phyloP scores from a whole-genome alignment of 2,797 vertebrate genomes.

The Fratercula arctica region DNA sequence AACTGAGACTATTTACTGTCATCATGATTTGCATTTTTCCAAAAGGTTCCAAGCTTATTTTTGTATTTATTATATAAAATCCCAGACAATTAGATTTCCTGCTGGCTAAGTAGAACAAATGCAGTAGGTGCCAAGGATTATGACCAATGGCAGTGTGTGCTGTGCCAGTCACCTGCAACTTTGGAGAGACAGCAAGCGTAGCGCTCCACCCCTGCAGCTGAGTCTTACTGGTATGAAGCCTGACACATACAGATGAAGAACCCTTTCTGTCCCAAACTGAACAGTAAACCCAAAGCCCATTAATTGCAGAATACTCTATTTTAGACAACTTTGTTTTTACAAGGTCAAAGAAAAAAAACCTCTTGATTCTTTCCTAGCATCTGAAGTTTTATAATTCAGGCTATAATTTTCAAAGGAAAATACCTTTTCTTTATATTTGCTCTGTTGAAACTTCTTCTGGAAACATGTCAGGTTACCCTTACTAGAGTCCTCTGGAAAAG shows the following conservation, averaged over 20 bases:
- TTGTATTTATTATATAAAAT: neutral
- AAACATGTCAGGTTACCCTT: neutral
- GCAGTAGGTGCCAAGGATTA: neutral
- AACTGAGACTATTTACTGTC: neutral
- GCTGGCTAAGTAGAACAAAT: neutral
- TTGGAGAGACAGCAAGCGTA: neutral
- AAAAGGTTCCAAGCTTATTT: neutral
- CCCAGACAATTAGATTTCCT: neutral
- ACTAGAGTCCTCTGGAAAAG: neutral
- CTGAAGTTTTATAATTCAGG: neutral
- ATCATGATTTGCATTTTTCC: neutral
- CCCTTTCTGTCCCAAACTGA: neutral
- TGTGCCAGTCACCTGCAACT: neutral
- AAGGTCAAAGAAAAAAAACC: neutral
- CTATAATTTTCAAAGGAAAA: neutral
- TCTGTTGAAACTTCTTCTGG: neutral
- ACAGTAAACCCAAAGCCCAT: neutral
- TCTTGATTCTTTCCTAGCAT: neutral
- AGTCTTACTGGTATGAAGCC: neutral
- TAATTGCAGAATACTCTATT: neutral
- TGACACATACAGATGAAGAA: neutral
- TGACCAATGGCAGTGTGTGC: neutral
- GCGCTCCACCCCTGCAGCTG: neutral
- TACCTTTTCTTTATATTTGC: neutral
- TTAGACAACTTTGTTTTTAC: neutral